phyloP scores from a whole-genome alignment of 2,888 invertebrate genomes.

The Lomographa bimaculata region DNA sequence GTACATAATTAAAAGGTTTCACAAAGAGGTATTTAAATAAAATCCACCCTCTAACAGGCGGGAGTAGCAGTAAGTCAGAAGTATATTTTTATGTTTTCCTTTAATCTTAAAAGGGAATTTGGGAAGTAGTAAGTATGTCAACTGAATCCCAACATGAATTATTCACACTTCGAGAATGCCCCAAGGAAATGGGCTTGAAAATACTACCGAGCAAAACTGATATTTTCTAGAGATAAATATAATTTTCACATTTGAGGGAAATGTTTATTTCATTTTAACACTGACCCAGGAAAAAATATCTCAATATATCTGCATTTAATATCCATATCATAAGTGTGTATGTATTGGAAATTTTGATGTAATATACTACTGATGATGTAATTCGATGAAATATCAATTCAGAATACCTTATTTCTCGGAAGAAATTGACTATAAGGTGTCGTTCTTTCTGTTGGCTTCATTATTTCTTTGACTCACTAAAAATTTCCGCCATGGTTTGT shows the following conservation, averaged over 20 bases:
- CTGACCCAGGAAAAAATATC: background rate
- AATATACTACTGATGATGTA: too few relatives aligned
- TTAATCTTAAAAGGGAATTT: constrained; percentile 52
- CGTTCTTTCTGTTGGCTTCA: too few relatives aligned
- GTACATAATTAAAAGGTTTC: constrained; percentile 27
- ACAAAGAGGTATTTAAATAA: constrained; percentile 32
- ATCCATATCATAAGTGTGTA: too few relatives aligned
- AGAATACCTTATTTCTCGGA: too few relatives aligned
- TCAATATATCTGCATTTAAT: too few relatives aligned
- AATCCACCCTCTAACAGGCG: constrained; percentile 34
- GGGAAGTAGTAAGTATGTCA: constrained; percentile 64
- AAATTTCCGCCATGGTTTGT: too few relatives aligned
- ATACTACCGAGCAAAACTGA: constrained; percentile 33
- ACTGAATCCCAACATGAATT: constrained; percentile 61
- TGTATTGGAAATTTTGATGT: too few relatives aligned
- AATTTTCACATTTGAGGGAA: constrained; percentile 3
- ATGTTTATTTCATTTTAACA: constrained; percentile 3
- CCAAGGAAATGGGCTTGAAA: constrained; percentile 48
- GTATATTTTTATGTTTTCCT: constrained; percentile 48
- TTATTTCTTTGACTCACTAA: too few relatives aligned
- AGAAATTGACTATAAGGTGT: too few relatives aligned
- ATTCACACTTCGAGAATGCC: constrained; percentile 57
- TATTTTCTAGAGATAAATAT: constrained; percentile 18
- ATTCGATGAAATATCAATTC: too few relatives aligned
- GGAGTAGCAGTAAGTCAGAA: constrained; percentile 32